Evolutionary conservation across 2,797 vertebrate species (phyloP), one percentile per base, ranked within the genome.

Genomic region (Psittacula derbiana): DNA sequence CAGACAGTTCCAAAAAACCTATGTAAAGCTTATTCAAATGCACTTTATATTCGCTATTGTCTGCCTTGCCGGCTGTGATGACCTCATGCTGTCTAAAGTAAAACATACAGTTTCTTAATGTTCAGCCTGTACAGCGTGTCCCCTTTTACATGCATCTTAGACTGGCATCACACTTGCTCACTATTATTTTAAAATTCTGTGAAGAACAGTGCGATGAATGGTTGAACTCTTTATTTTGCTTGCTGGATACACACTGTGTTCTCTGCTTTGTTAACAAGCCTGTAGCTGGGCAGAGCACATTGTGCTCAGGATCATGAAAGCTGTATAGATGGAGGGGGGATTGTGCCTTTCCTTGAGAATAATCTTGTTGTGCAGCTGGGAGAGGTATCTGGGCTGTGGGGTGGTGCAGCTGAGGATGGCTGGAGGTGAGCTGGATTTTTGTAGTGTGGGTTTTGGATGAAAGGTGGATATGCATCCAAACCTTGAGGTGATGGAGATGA

Each of bases 341-440:
- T 38, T 50, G 16, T 58, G 21, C 33, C 28, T 79, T 85, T 81
- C 19, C 44, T 52, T 84, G 38, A 47, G 36, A 60, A 38, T 30
- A 33, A 60, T 71, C 38, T 74, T 58, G 18, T 53, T 58, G 18
- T 58, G 49, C 47, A 52, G 11, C 30, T 89, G 41, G 30, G 44
- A 75, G 31, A 71, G 25, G 21, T 16, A 25, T 47, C 36, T 2
- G 1, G 40, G 17, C n/a, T 78, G 16, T 13, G 14, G 18, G 11
- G 9, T 55, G 27, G 40, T 4, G 5, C 24, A n/a, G 3, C 1
- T 8, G 0, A 0, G 18, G 28, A 64, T 11, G 21, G n/a, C 78
- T 89, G 70, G 18, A 74, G 11, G n/a, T 74, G 52, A 36, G 47
- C 43, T 47, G 18, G 31, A 25, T 85, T 91, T 89, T 41, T 72